phyloP scores from a whole-genome alignment of 2,797 vertebrate genomes.

The Cichlasoma orientale region DNA sequence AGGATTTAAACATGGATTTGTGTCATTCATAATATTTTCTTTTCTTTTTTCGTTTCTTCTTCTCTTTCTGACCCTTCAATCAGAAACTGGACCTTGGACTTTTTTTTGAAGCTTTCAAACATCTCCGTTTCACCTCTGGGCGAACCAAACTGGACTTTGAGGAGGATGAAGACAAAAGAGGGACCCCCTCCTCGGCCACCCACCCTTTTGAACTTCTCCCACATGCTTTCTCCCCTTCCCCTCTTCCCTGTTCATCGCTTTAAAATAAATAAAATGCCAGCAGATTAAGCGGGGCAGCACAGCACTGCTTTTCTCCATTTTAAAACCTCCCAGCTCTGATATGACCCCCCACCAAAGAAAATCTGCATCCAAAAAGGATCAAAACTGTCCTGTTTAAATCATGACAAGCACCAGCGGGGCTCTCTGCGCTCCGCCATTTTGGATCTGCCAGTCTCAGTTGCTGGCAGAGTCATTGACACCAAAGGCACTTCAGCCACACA shows the following conservation, averaged over 20 bases:
- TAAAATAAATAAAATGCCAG: conserved; percentile 45
- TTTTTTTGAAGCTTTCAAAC: conserved; percentile 14
- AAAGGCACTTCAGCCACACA: conserved; percentile 78
- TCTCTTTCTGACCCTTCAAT: neutral
- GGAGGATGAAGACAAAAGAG: conserved; percentile 27
- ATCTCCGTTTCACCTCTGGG: conserved; percentile 43
- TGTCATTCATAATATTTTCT: neutral
- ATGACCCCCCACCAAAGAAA: conserved; percentile 23
- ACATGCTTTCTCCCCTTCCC: conserved; percentile 16
- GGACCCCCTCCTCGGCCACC: neutral
- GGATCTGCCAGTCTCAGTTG: conserved; percentile 76
- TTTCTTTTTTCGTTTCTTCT: neutral
- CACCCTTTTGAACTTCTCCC: conserved; percentile 39
- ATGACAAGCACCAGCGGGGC: conserved; percentile 69
- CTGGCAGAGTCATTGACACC: conserved; percentile 78
- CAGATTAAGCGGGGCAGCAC: conserved; percentile 41
- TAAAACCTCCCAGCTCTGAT: conserved; percentile 33
- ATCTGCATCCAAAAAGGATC: conserved; percentile 64
- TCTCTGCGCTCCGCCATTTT: conserved; percentile 74
- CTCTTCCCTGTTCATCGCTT: conserved; percentile 1
- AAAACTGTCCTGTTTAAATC: conserved; percentile 54
- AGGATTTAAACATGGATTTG: neutral
- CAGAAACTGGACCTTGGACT: conserved; percentile 57
- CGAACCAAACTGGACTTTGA: conserved; percentile 46
- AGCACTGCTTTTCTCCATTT: neutral